Percentiles rank a stretch among this genome's conserved stretches.
Evolutionary conservation across 2,113 vertebrate genomes (phyloP).

Genomic region (Camelus bactrianus): DNA sequence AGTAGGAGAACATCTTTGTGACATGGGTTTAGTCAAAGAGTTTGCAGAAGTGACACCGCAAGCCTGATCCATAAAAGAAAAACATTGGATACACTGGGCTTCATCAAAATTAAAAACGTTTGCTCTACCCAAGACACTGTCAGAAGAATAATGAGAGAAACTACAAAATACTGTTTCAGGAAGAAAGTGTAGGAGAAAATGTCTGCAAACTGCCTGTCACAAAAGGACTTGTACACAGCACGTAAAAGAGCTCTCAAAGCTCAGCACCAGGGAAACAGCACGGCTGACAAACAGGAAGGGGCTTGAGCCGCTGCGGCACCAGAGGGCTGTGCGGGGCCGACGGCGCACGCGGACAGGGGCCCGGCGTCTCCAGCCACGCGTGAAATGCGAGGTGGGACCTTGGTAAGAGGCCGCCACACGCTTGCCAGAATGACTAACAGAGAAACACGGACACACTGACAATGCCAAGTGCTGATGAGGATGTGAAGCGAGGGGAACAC

Average conservation of each 20-base stretch:
- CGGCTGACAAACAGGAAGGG: neutral
- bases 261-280: neutral
- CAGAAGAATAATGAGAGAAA: neutral
- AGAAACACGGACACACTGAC: neutral
- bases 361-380: rapidly evolving
- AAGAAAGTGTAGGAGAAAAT: neutral
- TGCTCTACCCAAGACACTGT: neutral
- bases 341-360: neutral
- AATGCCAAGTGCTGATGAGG: neutral
- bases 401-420: neutral
- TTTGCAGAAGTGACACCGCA: neutral
- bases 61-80: neutral
- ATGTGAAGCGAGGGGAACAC: rapidly evolving
- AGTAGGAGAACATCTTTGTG: too few relatives aligned
- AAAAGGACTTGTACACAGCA: neutral
- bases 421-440: neutral
- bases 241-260: neutral
- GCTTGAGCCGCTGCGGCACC: neutral
- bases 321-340: neutral
- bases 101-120: neutral
- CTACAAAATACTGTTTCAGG: neutral
- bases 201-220: neutral
- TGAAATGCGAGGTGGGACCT: neutral
- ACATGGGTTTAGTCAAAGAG: too few relatives aligned
- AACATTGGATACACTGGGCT: neutral